Evolutionary conservation across 1,140 invertebrate species (phyloP), one percentile per base, ranked within the genome.

Genomic region (Polypedilum pembai): DNA sequence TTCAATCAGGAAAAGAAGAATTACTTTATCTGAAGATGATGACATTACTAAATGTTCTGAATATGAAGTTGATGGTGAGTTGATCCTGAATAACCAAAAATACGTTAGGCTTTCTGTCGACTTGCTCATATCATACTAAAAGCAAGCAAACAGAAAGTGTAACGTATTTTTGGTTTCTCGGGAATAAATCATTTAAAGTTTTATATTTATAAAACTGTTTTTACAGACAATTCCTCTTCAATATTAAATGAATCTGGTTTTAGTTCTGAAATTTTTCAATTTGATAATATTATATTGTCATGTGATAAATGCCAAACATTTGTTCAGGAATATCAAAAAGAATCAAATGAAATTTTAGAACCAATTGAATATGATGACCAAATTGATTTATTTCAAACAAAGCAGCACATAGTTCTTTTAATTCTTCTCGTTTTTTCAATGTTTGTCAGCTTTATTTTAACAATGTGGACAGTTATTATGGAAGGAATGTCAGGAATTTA

Each of bases 401-500:
- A 93, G 74, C 86, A 89, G 77, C 94, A 96, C 81, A 87, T 92
- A 18, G 89, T 95, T 24, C 84, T 97, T 17, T 81, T 96, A 10
- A 88, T 98, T 45, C 83, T 93, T 0, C 84, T 95, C 74, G 84
- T 89, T 24, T 88, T 90, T 69, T 94, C 92, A 17, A 96, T 96
- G 91, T 94, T 96, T 83, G 89, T 96, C 77, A 93, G 92, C 33
- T 83, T 97, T 75, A 90, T 92, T 0, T 86, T 96, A 74, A 94
- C 91, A 40, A 86, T 93, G 15, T 96, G 94, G 90, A 92, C 90
- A 15, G 81, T 97, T 75, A 86, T 97, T 75, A 89, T 91, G 84
- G 92, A 94, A 80, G 87, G 92, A 78, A 88, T 92, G 79, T 90
- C 90, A 72, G 95, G 94, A 0, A 91, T 97, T 76, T 96, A 94